Evolutionary conservation across 2,113 vertebrate species (phyloP), one percentile per base, ranked within the genome.

Genomic region (Callospermophilus lateralis): DNA sequence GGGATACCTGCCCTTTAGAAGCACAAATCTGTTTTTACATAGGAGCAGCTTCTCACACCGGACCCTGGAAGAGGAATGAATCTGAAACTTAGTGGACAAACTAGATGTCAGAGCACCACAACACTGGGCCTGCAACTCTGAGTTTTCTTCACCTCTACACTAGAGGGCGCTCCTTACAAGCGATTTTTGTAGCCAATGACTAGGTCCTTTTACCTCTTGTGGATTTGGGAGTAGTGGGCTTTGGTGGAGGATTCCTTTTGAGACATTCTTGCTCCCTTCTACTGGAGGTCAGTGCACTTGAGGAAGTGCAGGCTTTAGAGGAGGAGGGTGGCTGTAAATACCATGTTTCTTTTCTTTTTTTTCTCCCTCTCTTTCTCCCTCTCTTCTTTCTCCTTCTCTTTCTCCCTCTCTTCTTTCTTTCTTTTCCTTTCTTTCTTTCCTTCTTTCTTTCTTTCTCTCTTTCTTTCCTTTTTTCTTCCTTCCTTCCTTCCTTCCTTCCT

Each of bases 401-500:
- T 45, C 42, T 45, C 0, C 42, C 42, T 42, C 42, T 42, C 42
- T 42, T 42, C 42, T 42, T 4, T 42, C 42, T 42, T 42, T 42
- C 42, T 42, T 42, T 45, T 1, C 7, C 42, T 45, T 5, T 45
- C 6, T 45, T 1, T 45, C 42, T 45, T 1, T 45, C 6, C 7
- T 4, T 42, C 42, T 42, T 42, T 42, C 42, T 42, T 42, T 42
- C 6, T 45, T 1, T 45, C 42, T 45, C 1, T 45, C 6, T 45
- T 1, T 45, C 42, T 45, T 1, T 45, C 6, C 7, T 1, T 7
- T 6, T 45, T 1, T 7, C 42, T 45, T 1, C 7, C 42, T 42
- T 6, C 1, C 6, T 6, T 42, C 1, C 6, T 6, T 42, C 1
- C 6, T 6, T 42, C 1, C 42, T 6, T 42, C 1, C 6, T 6